phyloP scores from a whole-genome alignment of 2,113 vertebrate species.

The Channa maculata region DNA sequence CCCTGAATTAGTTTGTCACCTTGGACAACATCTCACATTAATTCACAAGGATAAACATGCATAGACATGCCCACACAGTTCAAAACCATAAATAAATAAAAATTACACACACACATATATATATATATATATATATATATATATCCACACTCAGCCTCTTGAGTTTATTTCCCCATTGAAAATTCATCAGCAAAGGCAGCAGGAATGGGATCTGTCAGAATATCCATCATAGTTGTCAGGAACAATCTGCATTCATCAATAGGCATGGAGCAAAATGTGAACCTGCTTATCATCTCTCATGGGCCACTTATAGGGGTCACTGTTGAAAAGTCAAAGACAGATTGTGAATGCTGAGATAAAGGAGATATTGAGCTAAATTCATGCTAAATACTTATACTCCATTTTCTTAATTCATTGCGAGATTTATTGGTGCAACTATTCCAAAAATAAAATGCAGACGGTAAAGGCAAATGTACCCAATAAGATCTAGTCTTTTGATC shows the following conservation, averaged over 20 bases:
- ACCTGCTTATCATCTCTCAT: slow-evolving; percentile 72
- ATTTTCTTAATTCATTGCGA: background rate
- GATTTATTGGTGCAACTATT: slow-evolving; percentile 1
- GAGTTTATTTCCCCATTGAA: slow-evolving; percentile 11
- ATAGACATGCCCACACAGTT: slow-evolving; percentile 10
- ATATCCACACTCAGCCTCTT: background rate
- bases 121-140: too few relatives aligned
- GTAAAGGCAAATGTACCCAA: slow-evolving; percentile 27
- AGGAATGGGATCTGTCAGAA: slow-evolving; percentile 54
- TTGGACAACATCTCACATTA: slow-evolving; percentile 43
- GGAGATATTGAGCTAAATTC: background rate
- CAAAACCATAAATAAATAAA: background rate
- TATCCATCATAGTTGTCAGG: slow-evolving; percentile 76
- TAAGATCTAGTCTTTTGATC: slow-evolving; percentile 13
- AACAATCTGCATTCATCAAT: slow-evolving; percentile 75
- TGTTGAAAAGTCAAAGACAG: slow-evolving; percentile 73
- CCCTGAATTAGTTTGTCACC: slow-evolving; percentile 22
- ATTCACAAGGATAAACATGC: slow-evolving; percentile 36
- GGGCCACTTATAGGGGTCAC: slow-evolving; percentile 64
- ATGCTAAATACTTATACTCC: background rate
- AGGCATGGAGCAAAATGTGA: slow-evolving; percentile 63
- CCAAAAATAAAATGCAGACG: background rate
- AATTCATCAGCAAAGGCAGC: slow-evolving; percentile 55
- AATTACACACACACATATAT: background rate
- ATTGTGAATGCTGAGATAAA: slow-evolving; percentile 56